Base-by-base conservation (phyloP, 2,797 vertebrate genomes). In the Acanthurus leucopareius region DNA sequence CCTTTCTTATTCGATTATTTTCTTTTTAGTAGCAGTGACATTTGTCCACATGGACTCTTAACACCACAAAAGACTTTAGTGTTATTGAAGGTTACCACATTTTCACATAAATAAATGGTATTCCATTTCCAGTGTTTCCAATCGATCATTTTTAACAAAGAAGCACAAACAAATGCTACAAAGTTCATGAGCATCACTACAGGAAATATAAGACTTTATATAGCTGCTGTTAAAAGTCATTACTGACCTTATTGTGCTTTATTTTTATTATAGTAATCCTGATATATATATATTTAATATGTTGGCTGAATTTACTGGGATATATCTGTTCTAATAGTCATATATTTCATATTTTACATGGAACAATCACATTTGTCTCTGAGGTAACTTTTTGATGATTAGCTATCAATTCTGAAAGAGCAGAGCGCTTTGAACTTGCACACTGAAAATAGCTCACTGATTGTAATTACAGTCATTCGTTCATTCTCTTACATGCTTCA, bases 381-480 rank as follows among this genome's bases (percentile, higher is more conserved):
- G 19, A 40, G 52, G 75, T 45, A 14, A 35, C 40, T 56, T 67
- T 16, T 22, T 64, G 49, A 45, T 40, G 56, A 73, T 59, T 14
- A 65, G 32, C 16, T 53, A 38, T 68, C 59, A 19, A 32, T 40
- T 7, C 47, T 32, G 40, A 57, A 42, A 69, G 48, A 20, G 61
- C 25, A 6, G 4, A 40, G 35, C 22, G 7, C n/a, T 13, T 35
- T 22, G 1, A 22, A 28, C 22, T 59, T 16, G 5, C 51, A 17
- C 75, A n/a, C 32, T 53, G 54, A 32, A 80, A 78, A 69, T 54
- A 77, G 17, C 44, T 60, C 67, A 66, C 40, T 17, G 16, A 75
- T 42, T 69, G 57, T 82, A 72, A 83, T 80, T 73, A 44, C 69
- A 61, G 42, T 63, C 57, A 77, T 77, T 78, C 22, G 15, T 84